Base-by-base conservation (phyloP, 2,888 invertebrate genomes). In the Torymus tubicola region DNA sequence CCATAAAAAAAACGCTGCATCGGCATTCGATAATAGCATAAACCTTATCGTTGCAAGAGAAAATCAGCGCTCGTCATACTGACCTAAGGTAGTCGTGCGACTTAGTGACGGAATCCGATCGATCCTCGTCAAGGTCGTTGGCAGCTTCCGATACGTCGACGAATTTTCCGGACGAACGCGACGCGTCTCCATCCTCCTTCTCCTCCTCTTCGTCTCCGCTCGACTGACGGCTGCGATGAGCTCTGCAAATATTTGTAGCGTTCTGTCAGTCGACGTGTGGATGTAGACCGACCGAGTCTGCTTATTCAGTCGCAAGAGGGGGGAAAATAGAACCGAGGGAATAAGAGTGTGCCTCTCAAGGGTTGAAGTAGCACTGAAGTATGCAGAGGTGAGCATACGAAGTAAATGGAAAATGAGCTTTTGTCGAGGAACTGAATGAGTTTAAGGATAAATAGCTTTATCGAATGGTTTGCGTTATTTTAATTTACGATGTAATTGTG, bases 171-270 rank as follows among this genome's bases (percentile, higher is more conserved):
- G 52, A 12, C 60, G 42, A 60, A 24, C 21, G 65, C 61, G 63
- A 73, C 16, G 65, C 53, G 14, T 50, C 14, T 16, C 69, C 24
- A 18, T 53, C 68, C 21, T 55, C 16, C 16, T 63, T 18, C 2
- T 31, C 31, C 21, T 74, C 24, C 42, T 53, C 68, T 16, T 57
- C 16, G 21, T 63, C 24, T 12, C 14, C 42, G 55, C 11, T 4
- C 58, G 16, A 16, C 58, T 42, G 78, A 18, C 80, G 65, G 12
- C 69, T 58, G 14, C 83, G 82, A 82, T 82, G 72, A 76, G 80
- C 78, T 81, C 85, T 82, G 81, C 73, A 85, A 85, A 84, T 80
- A 84, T 83, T 78, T 73, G 21, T 61, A 53, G 58, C 53, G 12
- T 68, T 52, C 12, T 31, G 18, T 14, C 42, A 67, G 55, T 8